A percentile compares a stretch with the other conserved stretches of the same genome.
phyloP scores from a whole-genome alignment of 1,140 invertebrate species.

The Saccostrea cuccullata region DNA sequence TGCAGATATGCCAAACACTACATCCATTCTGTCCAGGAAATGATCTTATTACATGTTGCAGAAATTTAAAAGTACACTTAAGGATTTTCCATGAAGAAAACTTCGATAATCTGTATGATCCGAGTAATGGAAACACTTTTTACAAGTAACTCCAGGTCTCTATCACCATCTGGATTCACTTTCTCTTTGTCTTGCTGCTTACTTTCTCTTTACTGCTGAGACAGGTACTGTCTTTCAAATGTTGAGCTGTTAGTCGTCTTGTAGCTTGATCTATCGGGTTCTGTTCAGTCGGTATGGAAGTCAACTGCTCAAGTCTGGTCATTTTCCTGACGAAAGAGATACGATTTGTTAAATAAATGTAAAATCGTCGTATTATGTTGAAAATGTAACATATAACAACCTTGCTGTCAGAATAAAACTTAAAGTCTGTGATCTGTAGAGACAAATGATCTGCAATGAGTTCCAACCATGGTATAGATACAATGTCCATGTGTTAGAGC shows the following conservation, averaged over 20 bases:
- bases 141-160: neutral
- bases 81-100: conserved; percentile 13
- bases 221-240: neutral
- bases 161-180: conserved; percentile 14
- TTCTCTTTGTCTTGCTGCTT: neutral
- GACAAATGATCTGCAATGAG: conserved; percentile 25
- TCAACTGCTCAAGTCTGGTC: neutral
- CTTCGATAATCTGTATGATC: neutral
- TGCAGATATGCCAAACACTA: neutral
- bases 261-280: conserved; percentile 5
- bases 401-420: conserved; percentile 19
- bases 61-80: neutral
- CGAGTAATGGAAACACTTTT: neutral
- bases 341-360: conserved; percentile 26
- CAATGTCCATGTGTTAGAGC: conserved; percentile 43
- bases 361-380: conserved; percentile 14
- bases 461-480: conserved; percentile 43
- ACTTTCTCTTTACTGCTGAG: no score
- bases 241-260: neutral
- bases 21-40: neutral
- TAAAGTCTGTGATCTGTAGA: conserved; percentile 18
- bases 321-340: conserved; percentile 2
- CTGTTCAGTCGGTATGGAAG: neutral
- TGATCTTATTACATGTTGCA: neutral
- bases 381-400: conserved; percentile 21